These are phyloP conservation scores for Nomada hirtipes DNA, from an alignment of 2,888 invertebrate genomes.

Conservation along the genomic window DNA sequence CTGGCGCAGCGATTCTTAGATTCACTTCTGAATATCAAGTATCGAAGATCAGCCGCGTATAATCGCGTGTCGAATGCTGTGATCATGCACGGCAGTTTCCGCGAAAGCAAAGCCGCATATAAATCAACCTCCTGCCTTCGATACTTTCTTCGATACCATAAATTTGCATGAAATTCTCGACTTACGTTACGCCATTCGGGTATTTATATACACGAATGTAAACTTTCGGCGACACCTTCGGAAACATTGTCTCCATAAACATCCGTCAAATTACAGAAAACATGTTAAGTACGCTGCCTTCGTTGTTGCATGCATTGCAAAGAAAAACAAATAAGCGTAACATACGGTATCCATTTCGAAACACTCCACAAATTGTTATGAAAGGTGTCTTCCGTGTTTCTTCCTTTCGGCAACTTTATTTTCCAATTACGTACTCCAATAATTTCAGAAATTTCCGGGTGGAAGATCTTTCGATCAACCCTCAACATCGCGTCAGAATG, in stretches of 20 bases:
- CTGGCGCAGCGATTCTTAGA: constrained; percentile 38
- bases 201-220: background rate
- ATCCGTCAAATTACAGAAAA: background rate
- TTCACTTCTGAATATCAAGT: constrained; percentile 55
- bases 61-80: constrained; percentile 48
- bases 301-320: background rate
- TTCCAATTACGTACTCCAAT: background rate
- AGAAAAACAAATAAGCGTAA: too few species aligned
- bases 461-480: background rate
- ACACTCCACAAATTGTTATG: background rate
- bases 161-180: constrained; percentile 36
- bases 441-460: background rate
- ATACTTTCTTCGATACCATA: constrained; percentile 46
- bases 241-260: background rate
- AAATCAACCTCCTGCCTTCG: constrained; percentile 51
- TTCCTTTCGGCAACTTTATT: background rate
- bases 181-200: background rate
- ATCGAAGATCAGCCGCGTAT: constrained; percentile 42
- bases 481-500: constrained; percentile 41
- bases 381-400: background rate
- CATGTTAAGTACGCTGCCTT: background rate
- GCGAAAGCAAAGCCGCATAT: constrained; percentile 48
- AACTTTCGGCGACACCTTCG: background rate
- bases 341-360: too few species aligned
- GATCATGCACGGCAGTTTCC: constrained; percentile 56